Conservation (phyloP, 1,140 invertebrate species). For the Lutraria rhynchaena region DNA sequence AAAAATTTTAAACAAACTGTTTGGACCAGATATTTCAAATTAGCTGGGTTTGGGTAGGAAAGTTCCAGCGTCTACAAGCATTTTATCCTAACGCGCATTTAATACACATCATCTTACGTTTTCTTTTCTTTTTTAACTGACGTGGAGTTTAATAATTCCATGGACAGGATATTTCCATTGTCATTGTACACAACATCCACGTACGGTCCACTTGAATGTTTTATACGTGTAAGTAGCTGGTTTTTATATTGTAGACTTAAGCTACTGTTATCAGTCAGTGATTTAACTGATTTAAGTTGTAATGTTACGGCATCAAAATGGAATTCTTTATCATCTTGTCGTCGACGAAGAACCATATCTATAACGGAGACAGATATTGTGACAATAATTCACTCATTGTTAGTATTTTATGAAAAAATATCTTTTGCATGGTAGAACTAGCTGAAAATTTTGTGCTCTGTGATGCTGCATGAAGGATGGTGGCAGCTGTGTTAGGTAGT, state of each 20-base stretch:
- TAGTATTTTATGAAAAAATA: too few relatives aligned
- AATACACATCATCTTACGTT: conserved; percentile 23
- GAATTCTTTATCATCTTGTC: background rate
- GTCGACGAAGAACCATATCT: background rate
- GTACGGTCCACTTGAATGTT: conserved; percentile 18
- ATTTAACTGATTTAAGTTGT: background rate
- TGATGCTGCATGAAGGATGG: too few relatives aligned
- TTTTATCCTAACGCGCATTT: too few relatives aligned
- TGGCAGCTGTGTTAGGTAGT: too few relatives aligned
- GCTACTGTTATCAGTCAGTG: background rate
- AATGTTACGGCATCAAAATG: background rate
- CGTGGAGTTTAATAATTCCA: background rate
- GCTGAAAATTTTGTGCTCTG: too few relatives aligned
- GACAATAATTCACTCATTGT: too few relatives aligned
- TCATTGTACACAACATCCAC: background rate
- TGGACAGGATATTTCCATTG: background rate
- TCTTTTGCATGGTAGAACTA: too few relatives aligned
- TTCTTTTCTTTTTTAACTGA: background rate
- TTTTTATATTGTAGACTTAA: conserved; percentile 6
- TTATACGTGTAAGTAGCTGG: background rate
- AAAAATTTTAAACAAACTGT: too few relatives aligned
- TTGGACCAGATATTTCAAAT: too few relatives aligned
- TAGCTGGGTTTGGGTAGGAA: too few relatives aligned
- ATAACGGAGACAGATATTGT: too few relatives aligned
- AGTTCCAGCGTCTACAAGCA: too few relatives aligned